Percentiles rank a stretch among this genome's conserved stretches.
phyloP scores from a whole-genome alignment of 2,888 invertebrate genomes.

The Drosophila subsilvestris region DNA sequence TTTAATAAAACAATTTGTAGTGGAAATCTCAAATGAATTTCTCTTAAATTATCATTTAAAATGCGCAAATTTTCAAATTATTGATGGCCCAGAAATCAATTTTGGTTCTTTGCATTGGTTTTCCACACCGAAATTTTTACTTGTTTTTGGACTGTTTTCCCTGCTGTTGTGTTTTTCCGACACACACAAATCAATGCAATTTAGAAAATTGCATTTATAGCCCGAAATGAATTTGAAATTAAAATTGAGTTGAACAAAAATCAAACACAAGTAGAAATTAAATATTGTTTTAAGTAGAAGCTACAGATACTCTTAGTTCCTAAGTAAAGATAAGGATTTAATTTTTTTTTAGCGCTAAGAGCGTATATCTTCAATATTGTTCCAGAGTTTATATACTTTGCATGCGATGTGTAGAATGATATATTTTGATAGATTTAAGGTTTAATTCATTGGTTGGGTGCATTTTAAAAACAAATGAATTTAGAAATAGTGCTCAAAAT shows the following conservation, averaged over 20 bases:
- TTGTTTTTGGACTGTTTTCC: slow-evolving; percentile 12
- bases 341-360: too few relatives aligned
- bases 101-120: slow-evolving; percentile 50
- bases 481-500: too few relatives aligned
- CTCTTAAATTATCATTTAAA: slow-evolving; percentile 65
- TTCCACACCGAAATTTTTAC: not conserved
- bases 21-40: slow-evolving; percentile 63
- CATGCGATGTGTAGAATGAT: too few relatives aligned
- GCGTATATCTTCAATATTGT: too few relatives aligned
- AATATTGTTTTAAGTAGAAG: slow-evolving; percentile 17
- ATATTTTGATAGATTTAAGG: too few relatives aligned
- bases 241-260: slow-evolving; percentile 40
- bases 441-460: too few relatives aligned
- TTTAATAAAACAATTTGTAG: slow-evolving; percentile 47
- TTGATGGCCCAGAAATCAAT: slow-evolving; percentile 53
- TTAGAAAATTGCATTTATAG: slow-evolving; percentile 67
- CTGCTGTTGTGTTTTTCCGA: slow-evolving; percentile 23
- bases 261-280: slow-evolving; percentile 9
- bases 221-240: slow-evolving; percentile 55
- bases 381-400: too few relatives aligned
- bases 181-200: slow-evolving; percentile 66
- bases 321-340: not conserved
- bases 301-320: not conserved
- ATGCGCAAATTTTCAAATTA: slow-evolving; percentile 43
- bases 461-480: too few relatives aligned